These are phyloP conservation scores for Thunnus maccoyii DNA, from an alignment of 2,113 vertebrate genomes.

Conservation along the genomic window DNA sequence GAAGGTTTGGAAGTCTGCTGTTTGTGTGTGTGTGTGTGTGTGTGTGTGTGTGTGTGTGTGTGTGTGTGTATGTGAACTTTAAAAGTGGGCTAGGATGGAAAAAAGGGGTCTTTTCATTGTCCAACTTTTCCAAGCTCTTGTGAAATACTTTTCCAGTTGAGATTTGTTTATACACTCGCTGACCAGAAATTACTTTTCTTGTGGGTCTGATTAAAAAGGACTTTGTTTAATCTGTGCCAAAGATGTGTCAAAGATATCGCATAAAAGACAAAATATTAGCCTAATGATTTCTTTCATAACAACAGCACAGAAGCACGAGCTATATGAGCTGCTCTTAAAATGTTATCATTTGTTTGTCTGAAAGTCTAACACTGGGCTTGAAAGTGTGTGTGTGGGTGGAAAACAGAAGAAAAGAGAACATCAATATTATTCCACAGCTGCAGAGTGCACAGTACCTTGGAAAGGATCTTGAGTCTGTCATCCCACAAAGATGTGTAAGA, in stretches of 20 bases:
- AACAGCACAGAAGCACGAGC: background rate
- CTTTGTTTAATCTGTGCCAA: background rate
- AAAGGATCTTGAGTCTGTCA: conserved; percentile 26
- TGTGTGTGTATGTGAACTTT: too few species aligned
- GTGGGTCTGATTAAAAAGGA: background rate
- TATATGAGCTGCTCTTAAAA: background rate
- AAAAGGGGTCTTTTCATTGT: background rate
- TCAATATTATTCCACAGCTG: conserved; percentile 54
- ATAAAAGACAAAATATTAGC: background rate
- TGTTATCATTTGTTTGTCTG: conserved; percentile 5
- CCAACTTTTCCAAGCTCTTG: background rate
- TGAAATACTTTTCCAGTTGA: too few species aligned
- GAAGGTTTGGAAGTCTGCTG: too few species aligned
- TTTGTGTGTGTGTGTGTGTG: too few species aligned
- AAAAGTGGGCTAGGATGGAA: too few species aligned
- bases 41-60: too few species aligned
- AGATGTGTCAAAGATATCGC: background rate
- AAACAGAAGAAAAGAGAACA: conserved; percentile 45
- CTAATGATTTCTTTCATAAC: background rate
- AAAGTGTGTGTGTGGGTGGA: conserved; percentile 28
- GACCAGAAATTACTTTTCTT: background rate
- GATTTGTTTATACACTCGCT: background rate
- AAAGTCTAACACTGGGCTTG: background rate
- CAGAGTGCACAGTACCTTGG: background rate
- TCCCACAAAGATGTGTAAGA: conserved; percentile 25